Evolutionary conservation across 2,113 vertebrate genomes (phyloP), one percentile per base, ranked within the genome.

Genomic region (Anhinga anhinga): DNA sequence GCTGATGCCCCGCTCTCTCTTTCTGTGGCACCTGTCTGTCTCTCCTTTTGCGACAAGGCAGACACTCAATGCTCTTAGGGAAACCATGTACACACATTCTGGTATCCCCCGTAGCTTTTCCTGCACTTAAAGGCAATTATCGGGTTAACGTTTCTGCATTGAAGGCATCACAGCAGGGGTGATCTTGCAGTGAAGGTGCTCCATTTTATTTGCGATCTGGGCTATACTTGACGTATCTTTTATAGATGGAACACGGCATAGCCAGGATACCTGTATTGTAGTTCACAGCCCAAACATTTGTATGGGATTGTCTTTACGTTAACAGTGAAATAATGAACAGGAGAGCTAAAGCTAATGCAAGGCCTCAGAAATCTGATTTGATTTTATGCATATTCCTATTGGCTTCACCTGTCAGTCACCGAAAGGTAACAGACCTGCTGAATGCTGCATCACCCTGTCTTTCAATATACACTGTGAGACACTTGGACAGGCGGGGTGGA

Each of bases 151-250:
- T 86, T 81, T 86, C 49, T 70, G 59, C 29, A 2, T 3, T 40
- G 56, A 67, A 76, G 14, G 52, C 61, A 40, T 15, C 67, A 13
- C 49, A 52, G 73, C 22, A 26, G 30, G 21, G 36, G 3, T 50
- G 58, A 38, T 44, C 10, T 40, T 62, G 13, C 40, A 21, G 40
- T 42, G 73, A 53, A 92, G 30, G 16, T 83, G 23, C 55, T 87
- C 65, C 45, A 4, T 70, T 89, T 70, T 56, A 7, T 23, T 61
- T 56, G 32, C 10, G 4, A 44, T 70, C 69, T 85, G 27, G 17
- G 18, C 59, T 70, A 5, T 49, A 25, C 26, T 32, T 44, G 1
- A 16, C 0, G 0, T 45, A 3, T 14, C n/a, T 88, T 81, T 74
- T 40, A 58, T 19, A 44, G 52, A 21, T 45, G 11, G 25, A 58